These are phyloP conservation scores for Tenthredo amoena DNA, from an alignment of 2,888 invertebrate genomes.

Conservation along the genomic window DNA sequence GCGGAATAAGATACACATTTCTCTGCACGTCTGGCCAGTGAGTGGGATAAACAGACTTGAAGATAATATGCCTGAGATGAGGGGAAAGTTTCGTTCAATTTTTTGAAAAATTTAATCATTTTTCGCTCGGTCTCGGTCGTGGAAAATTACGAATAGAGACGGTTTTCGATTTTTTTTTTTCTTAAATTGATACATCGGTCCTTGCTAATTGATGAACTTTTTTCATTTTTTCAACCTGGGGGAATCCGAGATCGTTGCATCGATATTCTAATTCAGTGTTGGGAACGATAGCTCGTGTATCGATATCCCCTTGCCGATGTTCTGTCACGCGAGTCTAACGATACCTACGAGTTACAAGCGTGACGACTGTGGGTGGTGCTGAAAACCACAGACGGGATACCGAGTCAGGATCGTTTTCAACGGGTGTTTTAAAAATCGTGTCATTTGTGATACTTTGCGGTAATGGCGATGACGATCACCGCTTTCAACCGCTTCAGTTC, in stretches of 20 bases:
- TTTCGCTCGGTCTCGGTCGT: background rate
- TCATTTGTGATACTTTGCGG: background rate
- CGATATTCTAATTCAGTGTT: slow-evolving; percentile 15
- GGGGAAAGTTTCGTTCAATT: background rate
- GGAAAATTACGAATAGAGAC: background rate
- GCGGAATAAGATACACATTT: background rate
- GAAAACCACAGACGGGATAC: slow-evolving; percentile 21
- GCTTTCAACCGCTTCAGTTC: background rate
- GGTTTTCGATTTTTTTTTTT: background rate
- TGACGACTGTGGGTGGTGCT: slow-evolving; percentile 39
- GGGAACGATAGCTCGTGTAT: background rate
- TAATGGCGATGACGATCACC: background rate
- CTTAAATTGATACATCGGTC: background rate
- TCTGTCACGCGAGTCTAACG: slow-evolving; percentile 40
- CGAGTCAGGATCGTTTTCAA: background rate
- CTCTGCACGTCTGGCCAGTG: background rate
- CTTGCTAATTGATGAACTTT: background rate
- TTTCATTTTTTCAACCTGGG: background rate
- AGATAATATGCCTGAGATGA: background rate
- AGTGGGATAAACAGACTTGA: background rate
- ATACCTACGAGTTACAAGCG: slow-evolving; percentile 17
- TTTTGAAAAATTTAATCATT: background rate
- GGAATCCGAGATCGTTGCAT: background rate
- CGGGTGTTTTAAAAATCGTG: background rate
- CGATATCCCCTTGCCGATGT: slow-evolving; percentile 32